Conservation (phyloP, 1,140 invertebrate species). For the Eubasilissa regina region DNA sequence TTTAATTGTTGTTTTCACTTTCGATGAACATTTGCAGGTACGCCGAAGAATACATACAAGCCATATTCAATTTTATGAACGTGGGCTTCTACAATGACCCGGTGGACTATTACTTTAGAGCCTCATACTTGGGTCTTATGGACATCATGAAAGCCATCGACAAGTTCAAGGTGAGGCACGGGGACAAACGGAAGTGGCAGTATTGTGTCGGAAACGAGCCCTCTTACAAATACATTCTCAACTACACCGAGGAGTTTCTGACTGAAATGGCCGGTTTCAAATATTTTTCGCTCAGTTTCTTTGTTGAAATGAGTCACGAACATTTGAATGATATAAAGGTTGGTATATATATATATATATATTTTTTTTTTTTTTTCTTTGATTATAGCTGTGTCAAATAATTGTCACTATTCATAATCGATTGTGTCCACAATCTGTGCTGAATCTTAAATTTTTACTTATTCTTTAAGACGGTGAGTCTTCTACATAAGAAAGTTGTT, state of each 20-base stretch:
- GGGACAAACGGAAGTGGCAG: conserved; percentile 51
- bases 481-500: too few species aligned
- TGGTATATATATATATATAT: too few species aligned
- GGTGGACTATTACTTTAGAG: conserved; percentile 57
- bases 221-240: conserved; percentile 56
- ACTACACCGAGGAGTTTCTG: conserved; percentile 59
- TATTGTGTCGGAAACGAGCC: conserved; percentile 57
- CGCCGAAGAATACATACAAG: conserved; percentile 55
- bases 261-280: conserved; percentile 54
- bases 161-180: conserved; percentile 49
- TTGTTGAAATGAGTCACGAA: conserved; percentile 58
- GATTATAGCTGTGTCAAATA: too few species aligned
- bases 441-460: too few species aligned
- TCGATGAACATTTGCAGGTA: conserved; percentile 46
- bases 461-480: too few species aligned
- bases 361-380: too few species aligned
- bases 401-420: too few species aligned
- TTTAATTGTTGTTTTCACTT: too few species aligned
- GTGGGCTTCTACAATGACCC: conserved; percentile 54
- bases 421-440: too few species aligned
- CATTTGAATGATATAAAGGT: conserved; percentile 58
- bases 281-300: conserved; percentile 58
- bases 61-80: conserved; percentile 51
- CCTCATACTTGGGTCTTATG: conserved; percentile 50
- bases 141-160: conserved; percentile 43